Conservation (phyloP, 2,797 vertebrate genomes). For the Rhinophrynus dorsalis region DNA sequence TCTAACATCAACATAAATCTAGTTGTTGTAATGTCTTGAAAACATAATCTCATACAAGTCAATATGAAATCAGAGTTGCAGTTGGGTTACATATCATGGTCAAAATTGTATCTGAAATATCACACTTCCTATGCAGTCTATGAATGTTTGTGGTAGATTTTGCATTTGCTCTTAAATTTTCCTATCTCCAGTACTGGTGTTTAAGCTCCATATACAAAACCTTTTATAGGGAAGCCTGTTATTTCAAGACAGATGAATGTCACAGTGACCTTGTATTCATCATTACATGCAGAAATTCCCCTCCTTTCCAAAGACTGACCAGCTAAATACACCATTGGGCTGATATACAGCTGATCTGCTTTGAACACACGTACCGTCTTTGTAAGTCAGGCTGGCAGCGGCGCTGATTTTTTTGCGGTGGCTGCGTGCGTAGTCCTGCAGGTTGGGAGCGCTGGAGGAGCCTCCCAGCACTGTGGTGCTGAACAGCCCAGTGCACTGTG, state of each 20-base stretch:
- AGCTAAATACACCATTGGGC: constrained; percentile 1
- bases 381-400: constrained; percentile 91
- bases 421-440: constrained; percentile 98
- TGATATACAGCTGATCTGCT: constrained; percentile 17
- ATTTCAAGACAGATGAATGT: background rate
- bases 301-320: constrained; percentile 14
- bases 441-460: constrained; percentile 98
- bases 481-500: constrained; percentile 98
- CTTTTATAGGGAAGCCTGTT: background rate
- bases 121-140: too few relatives aligned
- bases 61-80: too few relatives aligned
- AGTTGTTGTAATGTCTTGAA: too few relatives aligned
- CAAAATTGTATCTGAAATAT: too few relatives aligned
- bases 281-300: constrained; percentile 16
- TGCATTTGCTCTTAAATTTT: background rate
- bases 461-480: constrained; percentile 98
- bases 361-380: constrained; percentile 91
- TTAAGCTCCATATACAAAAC: background rate
- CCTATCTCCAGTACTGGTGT: background rate
- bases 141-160: too few relatives aligned
- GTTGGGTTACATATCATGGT: too few relatives aligned
- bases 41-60: too few relatives aligned
- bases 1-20: too few relatives aligned
- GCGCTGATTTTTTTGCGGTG: constrained; percentile 96
- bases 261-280: background rate